phyloP scores from a whole-genome alignment of 2,888 invertebrate species.

The Pelosia muscerda region DNA sequence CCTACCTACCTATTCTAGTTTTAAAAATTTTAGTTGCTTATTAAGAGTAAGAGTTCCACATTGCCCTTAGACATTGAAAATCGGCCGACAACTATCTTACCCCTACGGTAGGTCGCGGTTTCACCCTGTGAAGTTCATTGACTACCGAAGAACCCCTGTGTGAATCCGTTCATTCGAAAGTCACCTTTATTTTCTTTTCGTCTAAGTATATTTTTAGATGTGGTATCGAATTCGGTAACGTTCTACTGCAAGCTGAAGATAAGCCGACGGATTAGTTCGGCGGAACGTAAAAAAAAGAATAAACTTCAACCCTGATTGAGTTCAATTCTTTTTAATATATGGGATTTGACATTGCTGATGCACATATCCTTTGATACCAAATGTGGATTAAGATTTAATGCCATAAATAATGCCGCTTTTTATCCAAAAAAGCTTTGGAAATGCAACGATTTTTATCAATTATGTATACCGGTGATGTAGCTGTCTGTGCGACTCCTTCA shows the following conservation, averaged over 20 bases:
- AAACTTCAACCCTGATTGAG: conserved; percentile 70
- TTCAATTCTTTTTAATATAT: conserved; percentile 61
- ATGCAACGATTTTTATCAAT: conserved; percentile 12
- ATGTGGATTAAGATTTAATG: conserved; percentile 38
- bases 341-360: conserved; percentile 46
- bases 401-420: conserved; percentile 37
- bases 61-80: conserved; percentile 37
- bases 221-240: conserved; percentile 56
- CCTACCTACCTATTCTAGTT: too few species aligned
- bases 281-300: conserved; percentile 72
- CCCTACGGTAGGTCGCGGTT: conserved; percentile 84
- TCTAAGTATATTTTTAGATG: conserved; percentile 46
- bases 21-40: background rate
- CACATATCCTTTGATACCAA: conserved; percentile 30
- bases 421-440: background rate
- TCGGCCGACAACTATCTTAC: conserved; percentile 64
- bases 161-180: conserved; percentile 46
- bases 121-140: conserved; percentile 75
- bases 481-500: background rate
- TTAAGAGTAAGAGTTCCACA: background rate
- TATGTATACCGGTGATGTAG: background rate
- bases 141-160: conserved; percentile 68
- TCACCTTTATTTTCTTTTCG: conserved; percentile 38
- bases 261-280: conserved; percentile 80
- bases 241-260: conserved; percentile 78